Conservation (phyloP, 53 echinoderm and acorn worm species). For the Astropecten irregularis region DNA sequence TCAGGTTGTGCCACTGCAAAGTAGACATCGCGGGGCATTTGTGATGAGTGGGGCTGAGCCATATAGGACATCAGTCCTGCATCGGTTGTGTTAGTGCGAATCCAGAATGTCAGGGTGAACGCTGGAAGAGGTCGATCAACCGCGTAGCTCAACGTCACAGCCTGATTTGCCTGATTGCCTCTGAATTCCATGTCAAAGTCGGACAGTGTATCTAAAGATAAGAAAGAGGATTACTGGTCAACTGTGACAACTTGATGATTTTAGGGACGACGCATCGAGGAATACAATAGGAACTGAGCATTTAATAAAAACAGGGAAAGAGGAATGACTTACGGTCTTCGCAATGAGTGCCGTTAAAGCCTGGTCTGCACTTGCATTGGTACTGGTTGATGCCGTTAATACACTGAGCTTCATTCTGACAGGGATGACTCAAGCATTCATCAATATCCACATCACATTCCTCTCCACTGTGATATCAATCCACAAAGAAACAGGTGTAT, state of each 20-base stretch:
- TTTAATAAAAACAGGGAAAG: too few species aligned
- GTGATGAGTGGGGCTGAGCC: not conserved
- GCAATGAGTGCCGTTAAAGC: conserved; percentile 48
- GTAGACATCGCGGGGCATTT: not conserved
- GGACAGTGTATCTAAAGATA: not conserved
- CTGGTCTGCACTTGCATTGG: conserved; percentile 45
- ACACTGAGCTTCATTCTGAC: conserved; percentile 36
- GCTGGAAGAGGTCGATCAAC: not conserved
- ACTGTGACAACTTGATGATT: not conserved
- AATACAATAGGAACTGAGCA: not conserved
- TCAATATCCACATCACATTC: conserved; percentile 60
- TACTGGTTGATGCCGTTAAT: conserved; percentile 40
- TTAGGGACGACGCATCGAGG: not conserved
- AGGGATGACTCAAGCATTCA: conserved; percentile 35
- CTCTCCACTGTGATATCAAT: conserved; percentile 16
- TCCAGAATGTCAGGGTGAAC: conserved; percentile 54
- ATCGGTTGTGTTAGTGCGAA: conserved; percentile 37
- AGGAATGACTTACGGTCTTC: conserved; percentile 36
- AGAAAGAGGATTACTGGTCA: not conserved
- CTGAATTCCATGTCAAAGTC: conserved; percentile 55
- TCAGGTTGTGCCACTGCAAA: conserved; percentile 27
- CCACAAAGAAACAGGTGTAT: not conserved
- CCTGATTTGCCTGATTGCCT: conserved; percentile 33
- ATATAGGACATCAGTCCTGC: conserved; percentile 30
- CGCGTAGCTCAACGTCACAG: conserved; percentile 23